Evolutionary conservation across 2,797 vertebrate genomes (phyloP), one percentile per base, ranked within the genome.

Genomic region (Coreius guichenoti): DNA sequence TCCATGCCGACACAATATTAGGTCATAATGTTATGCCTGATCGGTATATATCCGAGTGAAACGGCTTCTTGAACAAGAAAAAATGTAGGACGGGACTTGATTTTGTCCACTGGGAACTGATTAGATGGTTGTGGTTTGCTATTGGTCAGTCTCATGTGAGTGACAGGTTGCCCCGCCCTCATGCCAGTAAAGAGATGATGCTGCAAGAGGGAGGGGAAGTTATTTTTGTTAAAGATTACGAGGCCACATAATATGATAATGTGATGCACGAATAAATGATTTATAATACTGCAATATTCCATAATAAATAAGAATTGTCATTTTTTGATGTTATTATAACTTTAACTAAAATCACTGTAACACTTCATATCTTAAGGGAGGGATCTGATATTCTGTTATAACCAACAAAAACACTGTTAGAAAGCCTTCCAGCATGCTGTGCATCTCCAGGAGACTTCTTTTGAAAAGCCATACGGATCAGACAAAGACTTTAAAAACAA

Each of bases 361-460:
- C 17, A 23, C 5, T 54, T 29, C 2, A 3, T 17, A 26, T 51
- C 16, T 63, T 16, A 31, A 65, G 14, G 16, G 16, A 43, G 61
- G n/a, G 83, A 65, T 83, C 65, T 84, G 65, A 75, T 49, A 77
- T 33, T 87, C 21, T 54, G 63, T 86, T 86, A 5, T 9, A 26
- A 26, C 83, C 8, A 89, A 45, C 17, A 82, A 21, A 90, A 89
- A 23, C 16, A 77, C 29, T 79, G 86, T 80, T 11, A 39, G 90
- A 80, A 67, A 80, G 58, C 36, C 26, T 45, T 69, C 85, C 90
- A 89, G 92, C 90, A 91, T 63, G 83, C 87, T 39, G 56, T 63
- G 39, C 84, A 81, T 90, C 88, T 92, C 87, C 63, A 89, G 78
- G 81, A 91, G 81, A 83, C 86, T 87, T 76, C 45, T 72, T 91